Base-by-base conservation (phyloP, 2,113 vertebrate genomes). In the Ifrita kowaldi region DNA sequence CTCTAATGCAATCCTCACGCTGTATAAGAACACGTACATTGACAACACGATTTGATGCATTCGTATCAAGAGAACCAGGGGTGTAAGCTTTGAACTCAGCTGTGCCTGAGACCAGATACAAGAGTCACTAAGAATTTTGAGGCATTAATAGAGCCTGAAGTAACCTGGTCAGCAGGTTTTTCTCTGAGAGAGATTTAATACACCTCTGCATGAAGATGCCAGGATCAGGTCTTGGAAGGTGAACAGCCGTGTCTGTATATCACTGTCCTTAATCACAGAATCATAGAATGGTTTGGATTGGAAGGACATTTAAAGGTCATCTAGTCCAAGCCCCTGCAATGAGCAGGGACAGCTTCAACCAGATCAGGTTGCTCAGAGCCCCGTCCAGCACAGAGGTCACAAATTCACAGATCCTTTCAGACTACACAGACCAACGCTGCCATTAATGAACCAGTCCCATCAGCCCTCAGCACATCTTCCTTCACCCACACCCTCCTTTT, bases 361-460 rank as follows among this genome's bases (percentile, higher is more conserved):
- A 23, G 35, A 37, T 28, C 49, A 33, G 30, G 22, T 35, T 69
- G 18, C 41, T 76, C 70, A 55, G 41, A 76, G 47, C 10, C 22
- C 20, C 0, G 0, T 42, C 71, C 49, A 84, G 5, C 21, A 26
- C 33, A 50, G 59, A 75, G 26, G 21, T 39, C 27, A 56, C 46
- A 50, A 22, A 84, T 62, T 93, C 83, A 59, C 35, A 39, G 39
- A 18, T 73, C 28, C 4, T 65, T 84, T 88, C 68, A 74, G 55
- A 35, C 30, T 44, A 12, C 39, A 39, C 26, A 59, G 39, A 37
- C 22, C 32, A 55, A 18, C 50, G 53, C 11, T 53, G 35, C 22
- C 21, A 30, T 18, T 39, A 55, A 70, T 42, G 59, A 80, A 59
- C 16, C 26, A 26, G 39, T 39, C 18, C 33, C 50, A 57, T 30